These are phyloP conservation scores for Chesias legatella DNA, from an alignment of 2,888 invertebrate genomes.

Conservation along the genomic window DNA sequence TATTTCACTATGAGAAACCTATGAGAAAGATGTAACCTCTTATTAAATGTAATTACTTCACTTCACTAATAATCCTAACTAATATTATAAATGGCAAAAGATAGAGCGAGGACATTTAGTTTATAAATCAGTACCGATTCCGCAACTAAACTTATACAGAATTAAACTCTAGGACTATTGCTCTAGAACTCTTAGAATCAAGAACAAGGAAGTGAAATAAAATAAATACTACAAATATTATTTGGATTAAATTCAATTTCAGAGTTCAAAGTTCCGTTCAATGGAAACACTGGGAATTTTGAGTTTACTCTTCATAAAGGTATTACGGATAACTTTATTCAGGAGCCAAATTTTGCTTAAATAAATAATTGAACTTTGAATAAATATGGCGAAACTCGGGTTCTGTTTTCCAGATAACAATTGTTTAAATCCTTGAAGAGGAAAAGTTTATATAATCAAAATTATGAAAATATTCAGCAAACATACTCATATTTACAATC, in stretches of 20 bases:
- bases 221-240: not conserved
- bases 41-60: too few relatives aligned
- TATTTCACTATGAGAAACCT: too few relatives aligned
- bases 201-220: not conserved
- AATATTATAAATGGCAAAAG: too few relatives aligned
- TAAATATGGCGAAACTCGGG: slow-evolving; percentile 20
- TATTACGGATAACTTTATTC: slow-evolving; percentile 21
- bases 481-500: not conserved
- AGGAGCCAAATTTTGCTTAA: slow-evolving; percentile 16
- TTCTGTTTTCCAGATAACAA: slow-evolving; percentile 20
- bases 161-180: too few relatives aligned
- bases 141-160: too few relatives aligned
- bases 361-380: slow-evolving; percentile 23
- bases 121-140: too few relatives aligned
- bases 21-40: too few relatives aligned
- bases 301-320: slow-evolving; percentile 15
- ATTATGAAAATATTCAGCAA: slow-evolving; percentile 5
- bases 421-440: slow-evolving; percentile 8
- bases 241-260: slow-evolving; percentile 1
- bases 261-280: not conserved
- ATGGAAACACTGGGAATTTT: slow-evolving; percentile 15
- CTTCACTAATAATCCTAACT: too few relatives aligned
- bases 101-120: too few relatives aligned
- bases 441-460: slow-evolving; percentile 13
- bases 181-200: too few relatives aligned